Evolutionary conservation across 2,888 invertebrate genomes (phyloP).

Genomic region (Tenthredo notha): DNA sequence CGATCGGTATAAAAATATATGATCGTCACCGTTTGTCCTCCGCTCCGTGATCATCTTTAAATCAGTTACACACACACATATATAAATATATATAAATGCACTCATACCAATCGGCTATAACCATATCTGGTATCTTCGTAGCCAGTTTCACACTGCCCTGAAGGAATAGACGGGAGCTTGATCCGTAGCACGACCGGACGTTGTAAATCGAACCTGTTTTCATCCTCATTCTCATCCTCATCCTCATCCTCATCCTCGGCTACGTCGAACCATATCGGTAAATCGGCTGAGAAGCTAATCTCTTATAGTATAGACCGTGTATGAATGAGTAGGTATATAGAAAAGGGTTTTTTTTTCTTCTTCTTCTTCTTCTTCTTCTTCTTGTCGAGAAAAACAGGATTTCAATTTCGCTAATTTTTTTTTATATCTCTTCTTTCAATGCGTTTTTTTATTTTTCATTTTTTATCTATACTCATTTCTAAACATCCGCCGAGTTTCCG

Average conservation of each 20-base stretch:
- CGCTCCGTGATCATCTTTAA: constrained; percentile 17
- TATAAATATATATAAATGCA: not conserved
- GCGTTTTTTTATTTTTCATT: too few species aligned
- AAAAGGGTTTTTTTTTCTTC: not conserved
- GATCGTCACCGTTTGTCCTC: not conserved
- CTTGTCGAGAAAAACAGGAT: not conserved
- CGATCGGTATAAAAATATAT: not conserved
- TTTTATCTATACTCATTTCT: not conserved
- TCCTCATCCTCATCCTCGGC: not conserved
- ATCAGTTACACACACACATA: not conserved
- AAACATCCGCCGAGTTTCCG: not conserved
- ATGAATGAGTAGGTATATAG: constrained; percentile 3
- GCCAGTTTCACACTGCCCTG: constrained; percentile 34
- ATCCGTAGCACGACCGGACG: constrained; percentile 27
- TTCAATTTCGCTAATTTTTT: not conserved
- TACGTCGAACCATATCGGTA: constrained; percentile 10
- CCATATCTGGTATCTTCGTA: constrained; percentile 7
- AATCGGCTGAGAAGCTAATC: not conserved
- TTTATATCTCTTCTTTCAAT: not conserved
- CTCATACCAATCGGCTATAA: not conserved
- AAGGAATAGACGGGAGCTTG: constrained; percentile 19
- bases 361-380: not conserved
- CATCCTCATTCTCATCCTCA: constrained; percentile 1
- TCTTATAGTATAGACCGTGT: not conserved
- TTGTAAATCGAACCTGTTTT: constrained; percentile 48